Base-by-base conservation (phyloP, 1,140 invertebrate genomes). In the Pemphigus obesinymphae region DNA sequence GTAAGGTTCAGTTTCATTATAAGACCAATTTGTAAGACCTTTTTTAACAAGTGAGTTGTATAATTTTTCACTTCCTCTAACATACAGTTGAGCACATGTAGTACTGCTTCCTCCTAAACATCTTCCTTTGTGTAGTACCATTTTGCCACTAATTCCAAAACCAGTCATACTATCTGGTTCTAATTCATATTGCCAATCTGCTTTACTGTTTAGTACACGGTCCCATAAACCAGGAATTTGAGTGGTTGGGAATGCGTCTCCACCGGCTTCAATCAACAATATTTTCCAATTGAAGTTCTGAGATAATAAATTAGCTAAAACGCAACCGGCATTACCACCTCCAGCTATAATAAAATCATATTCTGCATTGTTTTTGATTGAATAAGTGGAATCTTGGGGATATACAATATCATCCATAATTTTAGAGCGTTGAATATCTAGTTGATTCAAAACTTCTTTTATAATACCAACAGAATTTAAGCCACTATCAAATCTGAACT, bases 81-180 rank as follows among this genome's bases (percentile, higher is more conserved):
- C 89, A 85, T 99, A 99, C 0, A 98, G 89, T 97, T 99, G 99
- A 85, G 97, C 97, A 87, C 99, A 99, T 0, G 98, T 89, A 0
- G 97, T 94, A 2, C 91, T 93, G 7, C 91, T 93, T 2, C 94
- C 94, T 2, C 94, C 94, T 20, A 93, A 87, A 0, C 93, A 92
- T 85, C 92, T 92, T 23, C 94, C 95, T 48, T 94, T 87, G 0
- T 82, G 68, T 15, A 82, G 1, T 34, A 29, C 37, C 37, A 82
- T 82, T 7, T 72, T 45, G 7, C 68, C 66, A 1, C 3, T 31
- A 40, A 82, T 73, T 13, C 83, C 83, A n/a, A 82, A 82, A 26
- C 94, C 95, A 96, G 84, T 95, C 95, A 85, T n/a, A 23, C 37
- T 48, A 11, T 29, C 37, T 11, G 37, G 75, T 61, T 84, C 76